A percentile compares a stretch with the other conserved stretches of the same genome.
These are phyloP conservation scores for Ophion obscuratus DNA, from an alignment of 2,888 invertebrate genomes.

Conservation along the genomic window DNA sequence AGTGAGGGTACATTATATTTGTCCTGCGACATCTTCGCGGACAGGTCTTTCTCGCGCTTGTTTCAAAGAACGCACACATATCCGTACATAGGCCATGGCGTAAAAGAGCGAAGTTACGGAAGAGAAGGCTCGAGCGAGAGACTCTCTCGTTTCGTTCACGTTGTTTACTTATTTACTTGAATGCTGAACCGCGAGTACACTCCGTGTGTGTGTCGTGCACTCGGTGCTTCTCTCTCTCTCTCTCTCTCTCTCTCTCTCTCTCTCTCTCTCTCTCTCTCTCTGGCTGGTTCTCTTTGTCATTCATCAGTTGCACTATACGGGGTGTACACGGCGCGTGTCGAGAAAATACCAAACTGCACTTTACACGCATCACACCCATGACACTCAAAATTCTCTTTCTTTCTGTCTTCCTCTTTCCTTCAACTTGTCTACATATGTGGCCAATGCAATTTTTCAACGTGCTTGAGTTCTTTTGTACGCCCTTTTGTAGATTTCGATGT, in stretches of 20 bases:
- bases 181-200: conserved; percentile 44
- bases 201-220: conserved; percentile 65
- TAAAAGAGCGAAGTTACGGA: conserved; percentile 6
- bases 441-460: not conserved
- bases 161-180: conserved; percentile 80
- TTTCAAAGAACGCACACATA: not conserved
- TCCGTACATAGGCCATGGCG: not conserved
- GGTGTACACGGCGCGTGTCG: conserved; percentile 28
- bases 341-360: conserved; percentile 46
- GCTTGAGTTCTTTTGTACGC: too few relatives aligned
- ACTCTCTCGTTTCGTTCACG: conserved; percentile 46
- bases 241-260: not conserved
- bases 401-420: not conserved
- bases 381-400: conserved; percentile 14
- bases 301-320: conserved; percentile 32
- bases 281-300: conserved; percentile 22
- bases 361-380: conserved; percentile 35
- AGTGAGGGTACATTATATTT: conserved; percentile 74
- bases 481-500: too few relatives aligned
- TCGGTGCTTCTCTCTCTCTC: conserved; percentile 35
- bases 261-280: not conserved
- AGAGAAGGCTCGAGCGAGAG: conserved; percentile 20
- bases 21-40: conserved; percentile 79
- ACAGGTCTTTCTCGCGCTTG: conserved; percentile 23
- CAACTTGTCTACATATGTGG: conserved; percentile 7